Evolutionary conservation across 2,797 vertebrate species (phyloP), one percentile per base, ranked within the genome.

Genomic region (Alexandromys oeconomus): DNA sequence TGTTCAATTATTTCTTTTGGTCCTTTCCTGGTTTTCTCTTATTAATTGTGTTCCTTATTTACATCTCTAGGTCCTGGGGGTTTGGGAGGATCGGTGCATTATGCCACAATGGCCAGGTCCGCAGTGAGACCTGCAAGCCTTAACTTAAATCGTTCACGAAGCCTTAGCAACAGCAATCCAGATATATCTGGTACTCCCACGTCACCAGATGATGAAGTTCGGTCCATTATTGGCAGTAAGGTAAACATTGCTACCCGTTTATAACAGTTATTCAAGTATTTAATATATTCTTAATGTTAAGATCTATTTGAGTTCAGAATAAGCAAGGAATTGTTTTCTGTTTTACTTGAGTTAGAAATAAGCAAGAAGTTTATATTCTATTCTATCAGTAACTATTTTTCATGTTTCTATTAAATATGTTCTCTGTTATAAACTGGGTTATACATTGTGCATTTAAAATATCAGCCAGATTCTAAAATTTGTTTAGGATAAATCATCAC

Each of bases 111-210:
- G 99, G 99, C 99, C 88, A 98, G 99, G 85, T 99, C 99, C 2
- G 99, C 99, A 27, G 99, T 99, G 80, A 99, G 99, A 96, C 99
- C 99, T 0, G 99, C 99, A 95, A 99, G 99, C 98, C 99, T 99
- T 94, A 99, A 99, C 97, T 98, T 99, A 94, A 99, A 99, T 98
- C 99, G 99, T 97, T 99, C 99, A 9, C 99, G 99, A 92, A 99
- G 99, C 98, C 99, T 99, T 97, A 99, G 99, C 98, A 99, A 99
- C 98, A 99, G 99, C 96, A 99, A 99, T 98, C 99, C 99, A 9
- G 99, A 99, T 97, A 99, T 99, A 97, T 99, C 99, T 0, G 99
- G 99, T 76, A 99, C 99, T 0, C 99, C 99, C 85, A 99, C 99
- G 0, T 99, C 99, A 0, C 99, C 99, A 0, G 99, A 99, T 0